phyloP scores from a whole-genome alignment of 1,140 invertebrate genomes.

The Dufourea novaeangliae region DNA sequence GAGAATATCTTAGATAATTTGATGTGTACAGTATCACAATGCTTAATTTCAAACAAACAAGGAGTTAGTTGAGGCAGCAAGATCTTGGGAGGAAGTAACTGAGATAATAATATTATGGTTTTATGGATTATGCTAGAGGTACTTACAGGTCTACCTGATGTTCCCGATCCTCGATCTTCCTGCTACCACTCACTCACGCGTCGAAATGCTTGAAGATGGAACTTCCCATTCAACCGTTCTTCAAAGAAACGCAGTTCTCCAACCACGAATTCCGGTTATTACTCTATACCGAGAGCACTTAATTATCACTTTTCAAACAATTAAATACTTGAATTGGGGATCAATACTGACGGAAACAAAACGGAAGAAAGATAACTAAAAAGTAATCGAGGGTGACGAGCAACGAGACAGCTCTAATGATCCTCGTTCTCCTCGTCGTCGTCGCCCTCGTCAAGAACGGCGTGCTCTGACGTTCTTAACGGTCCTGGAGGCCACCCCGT shows the following conservation, averaged over 20 bases:
- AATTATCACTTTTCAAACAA: slow-evolving; percentile 13
- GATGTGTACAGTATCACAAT: no score
- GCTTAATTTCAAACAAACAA: no score
- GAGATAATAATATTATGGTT: no score
- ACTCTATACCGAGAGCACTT: background rate
- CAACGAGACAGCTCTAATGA: slow-evolving; percentile 21
- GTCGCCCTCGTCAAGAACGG: slow-evolving; percentile 60
- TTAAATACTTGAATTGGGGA: background rate
- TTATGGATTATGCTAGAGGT: background rate
- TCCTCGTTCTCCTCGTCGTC: slow-evolving; percentile 18
- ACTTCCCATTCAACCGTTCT: background rate
- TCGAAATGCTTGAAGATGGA: background rate
- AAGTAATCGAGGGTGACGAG: slow-evolving; percentile 6
- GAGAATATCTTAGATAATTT: no score
- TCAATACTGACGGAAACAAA: background rate
- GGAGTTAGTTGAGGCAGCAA: no score
- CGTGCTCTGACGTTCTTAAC: slow-evolving; percentile 73
- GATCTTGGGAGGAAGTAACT: no score
- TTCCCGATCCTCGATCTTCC: background rate
- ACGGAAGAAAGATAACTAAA: background rate
- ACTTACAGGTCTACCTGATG: slow-evolving; percentile 10
- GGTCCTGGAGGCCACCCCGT: slow-evolving; percentile 79
- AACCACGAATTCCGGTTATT: background rate
- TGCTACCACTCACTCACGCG: slow-evolving; percentile 6
- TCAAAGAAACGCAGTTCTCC: background rate